Evolutionary conservation across 2,113 vertebrate species (phyloP).

Genomic region (Vicugna pacos): DNA sequence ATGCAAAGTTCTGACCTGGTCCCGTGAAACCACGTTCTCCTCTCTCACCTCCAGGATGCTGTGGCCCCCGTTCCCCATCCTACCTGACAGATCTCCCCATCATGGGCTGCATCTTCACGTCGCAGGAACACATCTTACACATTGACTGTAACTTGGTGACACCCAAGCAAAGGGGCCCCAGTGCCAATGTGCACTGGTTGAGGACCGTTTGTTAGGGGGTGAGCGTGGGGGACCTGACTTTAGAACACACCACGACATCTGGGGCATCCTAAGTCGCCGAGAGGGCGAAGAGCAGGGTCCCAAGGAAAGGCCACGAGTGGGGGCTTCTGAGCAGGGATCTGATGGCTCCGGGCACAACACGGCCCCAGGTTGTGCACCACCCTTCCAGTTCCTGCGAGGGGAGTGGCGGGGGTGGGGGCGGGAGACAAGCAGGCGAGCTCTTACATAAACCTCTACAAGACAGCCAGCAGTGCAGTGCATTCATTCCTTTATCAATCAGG

Average conservation of each 20-base stretch:
- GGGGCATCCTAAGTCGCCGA: accelerated
- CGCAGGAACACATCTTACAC: background rate
- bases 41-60: accelerated
- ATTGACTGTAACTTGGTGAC: accelerated
- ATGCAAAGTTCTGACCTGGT: background rate
- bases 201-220: background rate
- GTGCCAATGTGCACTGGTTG: accelerated
- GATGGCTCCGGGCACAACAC: background rate
- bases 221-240: too few species aligned
- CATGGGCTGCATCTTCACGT: background rate
- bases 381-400: background rate
- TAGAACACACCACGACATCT: accelerated
- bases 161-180: accelerated
- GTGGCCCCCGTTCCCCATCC: accelerated
- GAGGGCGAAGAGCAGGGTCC: background rate
- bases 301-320: background rate
- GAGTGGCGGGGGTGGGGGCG: background rate
- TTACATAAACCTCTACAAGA: background rate
- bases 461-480: background rate
- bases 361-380: background rate
- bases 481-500: background rate
- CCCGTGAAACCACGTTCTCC: accelerated
- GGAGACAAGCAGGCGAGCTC: background rate
- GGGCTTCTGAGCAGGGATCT: background rate
- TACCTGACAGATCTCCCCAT: background rate